A percentile compares a stretch with the other conserved stretches of the same genome.
Evolutionary conservation across 2,113 vertebrate species (phyloP).

Genomic region (Tragulus kanchil): DNA sequence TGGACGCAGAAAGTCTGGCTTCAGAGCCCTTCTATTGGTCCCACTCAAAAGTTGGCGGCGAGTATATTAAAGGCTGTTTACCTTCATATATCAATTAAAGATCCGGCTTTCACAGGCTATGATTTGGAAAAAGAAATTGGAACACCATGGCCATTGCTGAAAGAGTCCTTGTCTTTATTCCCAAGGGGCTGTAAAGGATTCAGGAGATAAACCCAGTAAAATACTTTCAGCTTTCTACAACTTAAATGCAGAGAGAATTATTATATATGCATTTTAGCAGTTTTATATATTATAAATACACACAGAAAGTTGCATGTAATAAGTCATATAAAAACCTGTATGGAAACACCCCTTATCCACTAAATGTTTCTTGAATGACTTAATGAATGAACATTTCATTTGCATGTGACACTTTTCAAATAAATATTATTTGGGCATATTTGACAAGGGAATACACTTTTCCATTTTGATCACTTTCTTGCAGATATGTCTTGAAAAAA

Average conservation of each 20-base stretch:
- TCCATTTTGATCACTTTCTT: neutral
- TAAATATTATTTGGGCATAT: neutral
- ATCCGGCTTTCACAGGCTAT: neutral
- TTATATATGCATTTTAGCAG: neutral
- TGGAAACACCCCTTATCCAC: too few relatives aligned
- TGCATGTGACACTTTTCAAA: neutral
- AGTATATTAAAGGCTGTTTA: neutral
- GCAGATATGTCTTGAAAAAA: neutral
- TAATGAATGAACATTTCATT: neutral
- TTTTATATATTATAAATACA: neutral
- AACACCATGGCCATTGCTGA: neutral
- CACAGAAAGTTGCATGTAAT: neutral
- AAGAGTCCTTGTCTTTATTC: neutral
- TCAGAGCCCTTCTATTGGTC: neutral
- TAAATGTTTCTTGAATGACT: neutral
- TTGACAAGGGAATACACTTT: neutral
- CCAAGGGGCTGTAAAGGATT: neutral
- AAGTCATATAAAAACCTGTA: neutral
- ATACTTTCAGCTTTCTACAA: neutral
- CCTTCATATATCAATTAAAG: neutral
- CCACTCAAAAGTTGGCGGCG: neutral
- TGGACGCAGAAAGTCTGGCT: neutral
- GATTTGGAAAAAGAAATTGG: neutral
- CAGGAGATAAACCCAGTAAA: neutral
- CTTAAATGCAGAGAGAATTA: neutral